Conservation (phyloP, 2,888 invertebrate genomes). For the Coleophora flavipennella region DNA sequence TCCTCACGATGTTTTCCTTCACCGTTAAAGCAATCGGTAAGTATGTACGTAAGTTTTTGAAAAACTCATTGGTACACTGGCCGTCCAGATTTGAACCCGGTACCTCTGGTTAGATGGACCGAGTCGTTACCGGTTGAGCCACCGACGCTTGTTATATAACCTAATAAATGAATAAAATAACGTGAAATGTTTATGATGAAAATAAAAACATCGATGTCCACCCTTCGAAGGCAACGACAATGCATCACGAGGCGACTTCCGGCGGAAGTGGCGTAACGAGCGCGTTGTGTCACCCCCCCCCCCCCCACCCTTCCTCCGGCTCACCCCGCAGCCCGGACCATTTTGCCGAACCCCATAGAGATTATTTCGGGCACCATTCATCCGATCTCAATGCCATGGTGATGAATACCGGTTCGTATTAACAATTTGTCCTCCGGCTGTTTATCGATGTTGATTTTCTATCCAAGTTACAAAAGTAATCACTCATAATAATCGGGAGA, state of each 20-base stretch:
- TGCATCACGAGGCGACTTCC: slow-evolving; percentile 66
- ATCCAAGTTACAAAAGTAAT: slow-evolving; percentile 28
- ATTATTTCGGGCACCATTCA: slow-evolving; percentile 58
- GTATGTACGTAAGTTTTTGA: too few relatives aligned
- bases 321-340: slow-evolving; percentile 12
- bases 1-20: too few relatives aligned
- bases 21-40: too few relatives aligned
- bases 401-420: slow-evolving; percentile 59
- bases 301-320: slow-evolving; percentile 13
- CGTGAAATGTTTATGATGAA: slow-evolving; percentile 41
- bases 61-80: too few relatives aligned
- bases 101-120: too few relatives aligned
- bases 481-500: slow-evolving; percentile 27
- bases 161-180: slow-evolving; percentile 16
- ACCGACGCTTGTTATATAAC: too few relatives aligned
- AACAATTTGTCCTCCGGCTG: slow-evolving; percentile 55
- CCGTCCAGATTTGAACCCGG: too few relatives aligned
- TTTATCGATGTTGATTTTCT: slow-evolving; percentile 30
- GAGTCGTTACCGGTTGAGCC: too few relatives aligned
- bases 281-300: slow-evolving; percentile 51
- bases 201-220: slow-evolving; percentile 58
- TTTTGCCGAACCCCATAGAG: slow-evolving; percentile 33
- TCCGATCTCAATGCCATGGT: slow-evolving; percentile 51
- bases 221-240: slow-evolving; percentile 56
- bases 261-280: slow-evolving; percentile 68